A percentile compares a stretch with the other conserved stretches of the same genome.
Conservation (phyloP, 2,888 invertebrate genomes). For the Harmothoe impar region DNA sequence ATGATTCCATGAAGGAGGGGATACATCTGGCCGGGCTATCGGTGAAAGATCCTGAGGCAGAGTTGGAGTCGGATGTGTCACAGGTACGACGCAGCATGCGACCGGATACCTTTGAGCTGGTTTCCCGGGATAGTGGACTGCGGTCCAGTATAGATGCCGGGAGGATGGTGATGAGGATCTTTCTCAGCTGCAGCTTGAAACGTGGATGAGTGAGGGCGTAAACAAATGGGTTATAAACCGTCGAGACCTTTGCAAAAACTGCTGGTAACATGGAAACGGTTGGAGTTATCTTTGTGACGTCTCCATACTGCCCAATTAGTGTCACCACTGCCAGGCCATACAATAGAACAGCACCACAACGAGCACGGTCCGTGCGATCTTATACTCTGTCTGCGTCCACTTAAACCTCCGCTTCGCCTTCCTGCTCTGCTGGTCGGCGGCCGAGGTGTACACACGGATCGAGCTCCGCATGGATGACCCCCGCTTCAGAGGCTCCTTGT, state of each 20-base stretch:
- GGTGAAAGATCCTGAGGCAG: background rate
- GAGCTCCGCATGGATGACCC: background rate
- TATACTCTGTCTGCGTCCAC: conserved; percentile 44
- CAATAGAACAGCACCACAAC: background rate
- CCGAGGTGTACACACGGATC: background rate
- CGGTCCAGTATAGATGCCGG: background rate
- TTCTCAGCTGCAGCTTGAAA: background rate
- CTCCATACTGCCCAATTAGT: conserved; percentile 26
- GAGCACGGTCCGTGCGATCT: conserved; percentile 24
- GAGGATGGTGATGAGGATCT: background rate
- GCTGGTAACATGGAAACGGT: conserved; percentile 40
- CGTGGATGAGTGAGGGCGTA: conserved; percentile 32
- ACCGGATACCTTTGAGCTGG: background rate
- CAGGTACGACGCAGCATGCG: background rate
- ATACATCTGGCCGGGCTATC: background rate
- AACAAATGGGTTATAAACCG: conserved; percentile 46
- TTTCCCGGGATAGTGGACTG: background rate
- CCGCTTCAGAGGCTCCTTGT: background rate
- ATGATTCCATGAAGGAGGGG: too few species aligned
- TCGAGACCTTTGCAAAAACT: conserved; percentile 49
- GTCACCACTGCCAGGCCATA: conserved; percentile 49
- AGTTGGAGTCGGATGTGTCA: background rate
- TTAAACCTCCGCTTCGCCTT: background rate
- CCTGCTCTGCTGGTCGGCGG: background rate
- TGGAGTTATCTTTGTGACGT: background rate